Percentiles rank a stretch among this genome's conserved stretches.
Evolutionary conservation across 2,888 invertebrate species (phyloP).

Genomic region (Nephrocerus scutellatus): DNA sequence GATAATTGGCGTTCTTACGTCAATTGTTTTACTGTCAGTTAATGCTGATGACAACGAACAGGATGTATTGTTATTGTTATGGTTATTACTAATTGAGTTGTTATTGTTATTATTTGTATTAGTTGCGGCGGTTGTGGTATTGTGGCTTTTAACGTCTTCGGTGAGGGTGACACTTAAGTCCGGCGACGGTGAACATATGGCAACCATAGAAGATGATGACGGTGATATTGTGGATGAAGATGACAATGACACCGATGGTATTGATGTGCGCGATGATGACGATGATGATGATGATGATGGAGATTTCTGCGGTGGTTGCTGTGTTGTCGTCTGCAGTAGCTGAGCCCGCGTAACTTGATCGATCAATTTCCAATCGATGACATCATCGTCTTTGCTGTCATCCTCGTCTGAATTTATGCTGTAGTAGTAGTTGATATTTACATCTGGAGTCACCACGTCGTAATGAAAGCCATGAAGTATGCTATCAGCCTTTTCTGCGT

Average conservation of each 20-base stretch:
- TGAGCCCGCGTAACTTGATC: too few species aligned
- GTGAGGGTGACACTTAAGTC: conserved; percentile 31
- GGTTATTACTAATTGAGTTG: conserved; percentile 21
- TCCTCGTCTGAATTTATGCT: conserved; percentile 27
- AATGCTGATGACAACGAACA: conserved; percentile 41
- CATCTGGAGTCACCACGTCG: conserved; percentile 21
- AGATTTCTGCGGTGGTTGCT: conserved; percentile 15
- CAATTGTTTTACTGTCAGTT: conserved; percentile 44
- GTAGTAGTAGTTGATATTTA: conserved; percentile 29
- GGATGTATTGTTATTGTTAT: conserved; percentile 39
- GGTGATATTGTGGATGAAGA: conserved; percentile 24
- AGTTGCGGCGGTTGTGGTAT: conserved; percentile 11
- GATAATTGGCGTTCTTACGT: conserved; percentile 43
- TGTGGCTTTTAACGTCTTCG: conserved; percentile 33
- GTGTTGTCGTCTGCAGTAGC: conserved; percentile 20
- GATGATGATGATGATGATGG: conserved; percentile 19
- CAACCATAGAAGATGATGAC: conserved; percentile 34
- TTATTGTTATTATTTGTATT: conserved; percentile 1
- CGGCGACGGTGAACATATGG: conserved; percentile 36
- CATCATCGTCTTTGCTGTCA: conserved; percentile 10
- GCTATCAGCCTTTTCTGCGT: conserved; percentile 7
- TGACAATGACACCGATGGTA: conserved; percentile 17
- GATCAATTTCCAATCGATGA: too few species aligned
- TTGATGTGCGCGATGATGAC: conserved; percentile 31
- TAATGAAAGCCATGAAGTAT: background rate